Evolutionary conservation across 1,140 invertebrate species (phyloP).

Genomic region (Ectropis grisescens): DNA sequence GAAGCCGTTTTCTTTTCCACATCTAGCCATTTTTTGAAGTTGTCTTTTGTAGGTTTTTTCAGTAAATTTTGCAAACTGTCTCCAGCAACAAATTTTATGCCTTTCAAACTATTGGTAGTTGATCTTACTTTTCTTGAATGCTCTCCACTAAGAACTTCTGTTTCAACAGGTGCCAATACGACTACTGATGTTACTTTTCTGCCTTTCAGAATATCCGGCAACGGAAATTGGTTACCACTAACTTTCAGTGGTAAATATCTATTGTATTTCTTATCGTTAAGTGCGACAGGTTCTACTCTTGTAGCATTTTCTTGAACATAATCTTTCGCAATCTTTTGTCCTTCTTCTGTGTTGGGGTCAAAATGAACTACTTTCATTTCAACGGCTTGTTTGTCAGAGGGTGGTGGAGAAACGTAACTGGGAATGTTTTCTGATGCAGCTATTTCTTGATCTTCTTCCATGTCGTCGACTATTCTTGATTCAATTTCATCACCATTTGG

Average conservation of each 20-base stretch:
- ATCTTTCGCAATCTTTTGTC: slow-evolving; percentile 77
- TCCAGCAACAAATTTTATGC: slow-evolving; percentile 75
- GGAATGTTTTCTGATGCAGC: slow-evolving; percentile 57
- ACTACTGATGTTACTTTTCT: slow-evolving; percentile 85
- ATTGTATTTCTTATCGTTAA: slow-evolving; percentile 83
- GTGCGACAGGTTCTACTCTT: slow-evolving; percentile 78
- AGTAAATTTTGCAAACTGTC: slow-evolving; percentile 81
- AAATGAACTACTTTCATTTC: slow-evolving; percentile 89
- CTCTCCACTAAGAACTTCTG: slow-evolving; percentile 67
- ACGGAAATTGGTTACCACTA: slow-evolving; percentile 85
- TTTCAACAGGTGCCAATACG: slow-evolving; percentile 83
- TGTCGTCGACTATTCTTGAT: slow-evolving; percentile 66
- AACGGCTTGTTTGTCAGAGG: slow-evolving; percentile 72
- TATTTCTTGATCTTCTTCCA: slow-evolving; percentile 56
- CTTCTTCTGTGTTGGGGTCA: slow-evolving; percentile 80
- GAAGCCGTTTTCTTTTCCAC: slow-evolving; percentile 79
- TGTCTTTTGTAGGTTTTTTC: slow-evolving; percentile 80
- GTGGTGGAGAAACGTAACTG: slow-evolving; percentile 49
- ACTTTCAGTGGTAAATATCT: slow-evolving; percentile 87
- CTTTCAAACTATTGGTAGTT: slow-evolving; percentile 62
- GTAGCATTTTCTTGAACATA: slow-evolving; percentile 82
- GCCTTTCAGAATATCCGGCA: slow-evolving; percentile 81
- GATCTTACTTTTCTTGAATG: slow-evolving; percentile 57
- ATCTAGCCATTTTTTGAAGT: slow-evolving; percentile 84
- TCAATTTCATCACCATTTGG: slow-evolving; percentile 72